Base-by-base conservation (phyloP, 2,797 vertebrate genomes). In the Eulemur albifrons region DNA sequence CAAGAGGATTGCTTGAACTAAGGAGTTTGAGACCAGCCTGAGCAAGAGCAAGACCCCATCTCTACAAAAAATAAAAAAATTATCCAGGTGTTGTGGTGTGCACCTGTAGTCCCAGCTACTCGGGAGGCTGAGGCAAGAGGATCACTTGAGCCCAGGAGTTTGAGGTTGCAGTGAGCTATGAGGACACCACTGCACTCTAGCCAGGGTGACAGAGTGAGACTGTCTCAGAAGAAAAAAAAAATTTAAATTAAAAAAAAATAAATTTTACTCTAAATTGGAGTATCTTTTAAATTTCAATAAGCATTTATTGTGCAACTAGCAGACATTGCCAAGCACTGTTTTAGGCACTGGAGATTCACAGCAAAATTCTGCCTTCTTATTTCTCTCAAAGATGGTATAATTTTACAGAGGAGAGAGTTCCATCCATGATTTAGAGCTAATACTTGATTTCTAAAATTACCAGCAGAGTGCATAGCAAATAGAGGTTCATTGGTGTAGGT, bases 361-460 rank as follows among this genome's bases (percentile, higher is more conserved):
- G 67, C 48, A 84, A 50, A 48, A 75, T 48, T 87, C 27, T 75
- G 82, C 14, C 17, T 63, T 21, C 57, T 63, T 72, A 3, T 77
- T 85, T 10, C 0, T 91, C 30, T 70, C 4, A 32, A 88, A 93
- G 40, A 27, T 8, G 35, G 67, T 23, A 48, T 63, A 76, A 59
- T 81, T 69, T 63, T 45, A n/a, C n/a, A 67, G 38, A 95, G 9
- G n/a, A 86, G 11, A 61, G 11, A 18, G 45, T 25, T 4, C 18
- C n/a, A 38, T 65, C 54, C 79, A 61, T 69, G 45, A 84, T 38
- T 69, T 73, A 88, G 40, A 63, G 30, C 38, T 81, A 67, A 20
- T 86, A 70, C 50, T 82, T 82, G 12, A 88, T 32, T 50, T 84
- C 30, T 92, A n/a, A 73, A 40, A 69, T 88, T 69, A 17, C 65